Evolutionary conservation across 2,113 vertebrate genomes (phyloP), one percentile per base, ranked within the genome.

Genomic region (Ellobius talpinus): DNA sequence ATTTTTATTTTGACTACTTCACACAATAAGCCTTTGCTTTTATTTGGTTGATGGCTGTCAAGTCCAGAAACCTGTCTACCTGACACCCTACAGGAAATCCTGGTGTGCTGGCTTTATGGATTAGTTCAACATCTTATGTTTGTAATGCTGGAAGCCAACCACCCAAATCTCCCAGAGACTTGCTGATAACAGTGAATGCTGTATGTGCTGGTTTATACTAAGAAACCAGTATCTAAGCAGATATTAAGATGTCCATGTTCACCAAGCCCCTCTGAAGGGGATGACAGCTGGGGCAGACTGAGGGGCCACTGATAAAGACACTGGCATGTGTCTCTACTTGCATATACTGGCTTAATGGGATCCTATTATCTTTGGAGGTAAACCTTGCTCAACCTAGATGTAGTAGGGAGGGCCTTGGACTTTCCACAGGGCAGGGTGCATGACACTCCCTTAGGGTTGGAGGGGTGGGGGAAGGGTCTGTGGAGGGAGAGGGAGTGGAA

Each of bases 221-320:
- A 42, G 92, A 81, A 65, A 92, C 8, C 73, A 26, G 72, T 47
- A 72, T n/a, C 16, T 82, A 91, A 94, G 68, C 39, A 88, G 47
- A 93, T 17, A 88, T 33, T 91, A 72, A 88, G 23, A 66, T 81
- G 84, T 66, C 79, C 39, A 82, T 66, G 24, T 89, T 86, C 36
- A 61, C 1, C 47, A 55, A 55, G 13, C 52, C 14, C 52, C 52
- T 55, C 52, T 55, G 52, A 55, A 55, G 52, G 52, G 14, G 52
- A 3, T 55, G 52, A 16, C 14, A 55, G 52, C 52, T 55, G 52
- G 52, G 52, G 14, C 52, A 16, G 52, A 52, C 52, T 52, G 52
- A 14, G 52, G 52, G 12, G 52, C 52, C 52, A 52, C 14, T 52
- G 52, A 16, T 52, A 52, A 13, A 14, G 52, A 52, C 52, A 52